Evolutionary conservation across 2,113 vertebrate species (phyloP).

Genomic region (Ursus arctos): DNA sequence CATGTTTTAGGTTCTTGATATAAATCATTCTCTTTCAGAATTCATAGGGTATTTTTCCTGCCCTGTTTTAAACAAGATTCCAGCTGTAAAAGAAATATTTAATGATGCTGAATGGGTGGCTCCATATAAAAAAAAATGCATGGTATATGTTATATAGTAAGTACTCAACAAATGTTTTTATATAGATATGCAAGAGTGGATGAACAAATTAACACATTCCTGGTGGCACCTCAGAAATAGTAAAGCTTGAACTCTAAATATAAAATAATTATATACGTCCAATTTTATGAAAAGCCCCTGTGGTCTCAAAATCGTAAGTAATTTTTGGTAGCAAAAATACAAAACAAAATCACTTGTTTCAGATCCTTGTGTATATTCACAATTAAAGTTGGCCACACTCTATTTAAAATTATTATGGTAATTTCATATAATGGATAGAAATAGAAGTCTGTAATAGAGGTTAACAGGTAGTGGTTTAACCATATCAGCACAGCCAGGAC

Average conservation of each 20-base stretch:
- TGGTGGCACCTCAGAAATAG: background rate
- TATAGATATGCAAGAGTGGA: background rate
- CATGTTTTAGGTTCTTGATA: background rate
- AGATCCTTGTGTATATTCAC: background rate
- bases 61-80: background rate
- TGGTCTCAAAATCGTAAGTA: background rate
- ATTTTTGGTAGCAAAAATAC: background rate
- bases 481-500: constrained; percentile 20
- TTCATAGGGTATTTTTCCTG: background rate
- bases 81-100: background rate
- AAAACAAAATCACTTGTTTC: constrained; percentile 20
- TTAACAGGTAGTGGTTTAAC: constrained; percentile 54
- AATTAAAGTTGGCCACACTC: constrained; percentile 15
- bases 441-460: background rate
- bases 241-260: constrained; percentile 7
- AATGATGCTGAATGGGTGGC: background rate
- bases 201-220: background rate
- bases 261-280: constrained; percentile 17
- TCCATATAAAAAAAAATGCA: background rate
- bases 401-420: constrained; percentile 37
- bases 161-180: background rate
- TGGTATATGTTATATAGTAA: background rate
- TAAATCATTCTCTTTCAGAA: background rate
- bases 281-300: constrained; percentile 30
- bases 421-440: constrained; percentile 35